Base-by-base conservation (phyloP, 2,888 invertebrate genomes). In the Hypselothyrea guttata region DNA sequence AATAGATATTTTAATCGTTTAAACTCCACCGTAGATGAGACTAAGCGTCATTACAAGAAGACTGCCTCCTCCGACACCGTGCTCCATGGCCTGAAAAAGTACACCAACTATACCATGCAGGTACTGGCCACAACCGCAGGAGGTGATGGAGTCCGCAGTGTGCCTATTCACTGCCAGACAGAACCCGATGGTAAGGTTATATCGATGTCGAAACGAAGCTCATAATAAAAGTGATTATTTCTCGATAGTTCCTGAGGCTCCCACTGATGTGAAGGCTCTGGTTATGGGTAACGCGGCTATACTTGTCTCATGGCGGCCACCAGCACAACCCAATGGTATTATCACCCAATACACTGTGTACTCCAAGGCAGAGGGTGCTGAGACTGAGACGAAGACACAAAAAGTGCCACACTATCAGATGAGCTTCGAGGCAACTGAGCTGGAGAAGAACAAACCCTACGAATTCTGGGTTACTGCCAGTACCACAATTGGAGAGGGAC, bases 31-130 rank as follows among this genome's bases (percentile, higher is more conserved):
- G 0, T 76, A 96, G 95, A 97, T 88, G 97, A 97, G 88, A 96
- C 95, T 86, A 95, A 95, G 12, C 97, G 96, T 84, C 97, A 97
- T 85, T 95, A 96, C 7, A 97, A 97, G 90, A 96, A 96, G 77
- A 96, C 97, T 4, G 94, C 96, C n/a, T 95, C 96, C 69, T 96
- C 96, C 84, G 97, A 97, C 90, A 97, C 97, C 0, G 97, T 97
- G 83, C 92, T 97, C n/a, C 97, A 97, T 87, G 97, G 97, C 48
- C 92, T 98, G 49, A 96, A 96, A 90, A 97, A 97, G 89, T 98
- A 94, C 91, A 98, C 98, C 1, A 98, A 98, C 91, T 98, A 98
- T 90, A 98, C 97, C 56, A 96, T 98, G 94, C 97, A 98, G 92
- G 97, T 98, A 28, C 91, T 98, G 78, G 97, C 98, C 15, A 98